Evolutionary conservation across 2,113 vertebrate genomes (phyloP).

Genomic region (Lagenorhynchus albirostris): DNA sequence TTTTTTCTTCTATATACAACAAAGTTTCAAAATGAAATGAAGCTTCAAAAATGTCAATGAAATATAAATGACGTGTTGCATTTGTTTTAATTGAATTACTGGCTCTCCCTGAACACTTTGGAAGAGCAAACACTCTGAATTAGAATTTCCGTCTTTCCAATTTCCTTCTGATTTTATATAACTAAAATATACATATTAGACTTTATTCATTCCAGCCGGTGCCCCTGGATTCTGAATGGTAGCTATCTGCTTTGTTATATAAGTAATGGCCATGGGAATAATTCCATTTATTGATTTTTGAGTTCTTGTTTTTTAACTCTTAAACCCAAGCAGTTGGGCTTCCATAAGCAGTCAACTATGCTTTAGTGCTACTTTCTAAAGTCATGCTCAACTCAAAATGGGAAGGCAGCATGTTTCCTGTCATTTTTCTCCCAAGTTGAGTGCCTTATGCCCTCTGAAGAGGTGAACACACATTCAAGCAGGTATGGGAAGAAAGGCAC

Average conservation of each 20-base stretch:
- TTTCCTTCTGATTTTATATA: constrained; percentile 37
- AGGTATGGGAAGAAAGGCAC: not conserved
- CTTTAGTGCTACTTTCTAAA: not conserved
- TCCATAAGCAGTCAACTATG: not conserved
- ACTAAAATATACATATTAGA: not conserved
- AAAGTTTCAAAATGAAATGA: not conserved
- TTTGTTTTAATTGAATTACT: constrained; percentile 41
- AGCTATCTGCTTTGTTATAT: not conserved
- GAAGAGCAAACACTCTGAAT: not conserved
- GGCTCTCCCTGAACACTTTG: not conserved
- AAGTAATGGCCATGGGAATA: not conserved
- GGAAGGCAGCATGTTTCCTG: not conserved
- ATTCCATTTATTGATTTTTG: not conserved
- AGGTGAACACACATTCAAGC: not conserved
- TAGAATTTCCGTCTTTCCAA: not conserved
- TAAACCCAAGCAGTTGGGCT: not conserved
- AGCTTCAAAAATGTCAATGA: not conserved
- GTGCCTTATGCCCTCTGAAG: not conserved
- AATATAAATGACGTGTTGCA: not conserved
- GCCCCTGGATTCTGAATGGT: not conserved
- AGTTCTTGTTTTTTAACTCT: not conserved
- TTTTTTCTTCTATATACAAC: not conserved
- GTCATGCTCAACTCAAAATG: not conserved
- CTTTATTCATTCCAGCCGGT: not conserved
- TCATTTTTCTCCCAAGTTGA: not conserved